Evolutionary conservation across 1,140 invertebrate genomes (phyloP), one percentile per base, ranked within the genome.

Genomic region (Euwallacea fornicatus): DNA sequence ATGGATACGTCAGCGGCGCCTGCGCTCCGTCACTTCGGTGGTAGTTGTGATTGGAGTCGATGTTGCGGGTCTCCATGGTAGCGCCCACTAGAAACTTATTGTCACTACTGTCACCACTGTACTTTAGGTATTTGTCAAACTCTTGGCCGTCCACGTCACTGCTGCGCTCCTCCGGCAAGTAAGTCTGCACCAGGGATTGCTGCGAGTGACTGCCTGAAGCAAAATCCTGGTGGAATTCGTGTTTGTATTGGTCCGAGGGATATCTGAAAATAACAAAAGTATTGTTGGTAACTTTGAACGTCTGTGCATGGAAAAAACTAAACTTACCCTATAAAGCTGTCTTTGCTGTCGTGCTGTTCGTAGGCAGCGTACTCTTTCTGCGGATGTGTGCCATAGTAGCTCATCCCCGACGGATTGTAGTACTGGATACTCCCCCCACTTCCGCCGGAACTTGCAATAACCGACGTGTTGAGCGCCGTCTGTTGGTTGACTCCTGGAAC

Each of bases 71-170:
- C 66, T 85, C 76, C 62, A 70, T 80, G 80, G 46, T 84, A 76
- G 21, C 83, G 8, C 62, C 55, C 11, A 58, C 55, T 33, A 64
- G 9, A 47, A 59, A 60, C 13, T 67, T 67, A n/a, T 60, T 66
- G 33, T 47, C 66, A 60, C 58, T 47, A 21, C 9, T 42, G 13
- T 10, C 15, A 15, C n/a, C 21, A 15, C 54, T 84, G 73, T 87
- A 89, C 72, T 89, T 89, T 62, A 88, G 79, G 77, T 90, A 89
- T 76, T 90, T 89, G 75, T 90, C 88, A 63, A 88, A 86, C 76
- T 89, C 87, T 61, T 86, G 78, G 7, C 85, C 83, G 71, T 88
- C 88, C 0, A 89, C 83, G 66, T 88, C 85, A 7, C 84, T 78
- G 60, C 78, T 79, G 2, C 80, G 71, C 64, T 82, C 78, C 10